Conservation (phyloP, 23 tunicate species). For the Styela clava region DNA sequence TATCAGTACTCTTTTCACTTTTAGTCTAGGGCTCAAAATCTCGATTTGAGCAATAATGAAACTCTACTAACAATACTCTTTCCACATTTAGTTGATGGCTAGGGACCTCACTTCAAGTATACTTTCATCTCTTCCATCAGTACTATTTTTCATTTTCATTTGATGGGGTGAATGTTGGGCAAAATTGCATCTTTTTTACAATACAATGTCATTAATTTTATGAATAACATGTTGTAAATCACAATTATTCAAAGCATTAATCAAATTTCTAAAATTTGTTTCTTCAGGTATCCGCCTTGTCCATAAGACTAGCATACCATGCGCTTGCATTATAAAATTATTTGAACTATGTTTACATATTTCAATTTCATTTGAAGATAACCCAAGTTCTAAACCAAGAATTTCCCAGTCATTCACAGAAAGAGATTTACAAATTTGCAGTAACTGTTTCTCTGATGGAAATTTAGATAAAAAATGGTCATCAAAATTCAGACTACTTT, state of each 20-base stretch:
- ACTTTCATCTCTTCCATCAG: too few species aligned
- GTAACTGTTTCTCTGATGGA: slow-evolving; percentile 42
- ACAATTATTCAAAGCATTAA: background rate
- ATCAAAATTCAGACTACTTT: background rate
- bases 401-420: slow-evolving; percentile 35
- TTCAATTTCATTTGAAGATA: slow-evolving; percentile 32
- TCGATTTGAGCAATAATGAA: too few species aligned
- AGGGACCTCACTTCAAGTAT: too few species aligned
- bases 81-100: too few species aligned
- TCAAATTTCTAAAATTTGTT: background rate
- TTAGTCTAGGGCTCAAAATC: too few species aligned
- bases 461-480: background rate
- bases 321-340: slow-evolving; percentile 18
- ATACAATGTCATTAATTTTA: background rate
- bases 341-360: slow-evolving; percentile 12
- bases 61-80: too few species aligned
- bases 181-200: too few species aligned
- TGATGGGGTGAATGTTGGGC: too few species aligned
- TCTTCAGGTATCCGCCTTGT: background rate
- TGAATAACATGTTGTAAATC: background rate
- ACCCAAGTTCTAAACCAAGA: slow-evolving; percentile 33
- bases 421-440: slow-evolving; percentile 38
- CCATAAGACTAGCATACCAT: slow-evolving; percentile 47
- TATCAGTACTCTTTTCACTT: too few species aligned
- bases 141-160: too few species aligned